These are phyloP conservation scores for Crossocerus cetratus DNA, from an alignment of 2,888 invertebrate genomes.

Conservation along the genomic window DNA sequence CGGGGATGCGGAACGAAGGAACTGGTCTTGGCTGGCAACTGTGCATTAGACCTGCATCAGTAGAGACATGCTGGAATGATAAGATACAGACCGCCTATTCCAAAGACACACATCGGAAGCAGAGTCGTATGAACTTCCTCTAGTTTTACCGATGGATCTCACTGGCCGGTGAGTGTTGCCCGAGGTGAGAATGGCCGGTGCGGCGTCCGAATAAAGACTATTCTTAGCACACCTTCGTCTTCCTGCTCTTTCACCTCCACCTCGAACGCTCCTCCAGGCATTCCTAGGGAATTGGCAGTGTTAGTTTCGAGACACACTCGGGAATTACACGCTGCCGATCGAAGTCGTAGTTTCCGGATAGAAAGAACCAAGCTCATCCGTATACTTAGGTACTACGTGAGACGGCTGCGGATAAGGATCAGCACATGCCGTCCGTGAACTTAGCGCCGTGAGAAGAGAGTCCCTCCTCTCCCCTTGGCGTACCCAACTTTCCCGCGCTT, in stretches of 20 bases:
- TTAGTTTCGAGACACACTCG: constrained; percentile 10
- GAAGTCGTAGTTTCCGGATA: constrained; percentile 56
- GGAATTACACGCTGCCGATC: constrained; percentile 38
- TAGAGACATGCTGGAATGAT: not conserved
- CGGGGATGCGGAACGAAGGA: constrained; percentile 23
- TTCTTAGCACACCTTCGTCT: no score
- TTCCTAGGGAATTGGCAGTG: constrained; percentile 10
- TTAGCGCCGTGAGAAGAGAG: constrained; percentile 72
- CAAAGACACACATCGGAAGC: no score
- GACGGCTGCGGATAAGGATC: constrained; percentile 55
- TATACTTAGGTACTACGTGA: constrained; percentile 8
- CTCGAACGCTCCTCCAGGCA: no score
- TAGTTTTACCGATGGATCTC: no score
- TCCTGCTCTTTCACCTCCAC: no score
- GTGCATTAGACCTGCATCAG: constrained; percentile 1
- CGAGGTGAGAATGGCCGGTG: no score
- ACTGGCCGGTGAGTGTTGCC: no score
- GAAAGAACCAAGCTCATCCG: constrained; percentile 51
- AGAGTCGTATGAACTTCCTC: no score
- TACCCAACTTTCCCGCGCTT: constrained; percentile 56
- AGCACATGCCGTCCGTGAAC: constrained; percentile 65
- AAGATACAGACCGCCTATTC: no score
- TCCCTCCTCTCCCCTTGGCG: constrained; percentile 56
- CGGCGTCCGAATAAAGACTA: no score
- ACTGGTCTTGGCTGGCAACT: not conserved